These are phyloP conservation scores for Orius laevigatus DNA, from an alignment of 1,140 invertebrate species.

Conservation along the genomic window DNA sequence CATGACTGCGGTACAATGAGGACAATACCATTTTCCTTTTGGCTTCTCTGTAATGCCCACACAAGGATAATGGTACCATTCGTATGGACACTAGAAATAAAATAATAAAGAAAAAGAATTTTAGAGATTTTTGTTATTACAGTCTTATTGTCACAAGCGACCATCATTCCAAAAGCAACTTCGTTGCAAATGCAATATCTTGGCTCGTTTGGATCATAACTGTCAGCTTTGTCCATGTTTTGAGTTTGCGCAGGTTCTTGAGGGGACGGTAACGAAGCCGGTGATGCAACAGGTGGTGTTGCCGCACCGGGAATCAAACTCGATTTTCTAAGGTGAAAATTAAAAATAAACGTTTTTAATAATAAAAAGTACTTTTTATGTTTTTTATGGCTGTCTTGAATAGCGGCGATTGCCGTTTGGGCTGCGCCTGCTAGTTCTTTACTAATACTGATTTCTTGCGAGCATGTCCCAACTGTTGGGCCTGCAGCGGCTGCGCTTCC, in stretches of 20 bases:
- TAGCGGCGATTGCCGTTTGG: slow-evolving; percentile 58
- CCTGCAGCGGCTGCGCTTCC: slow-evolving; percentile 21
- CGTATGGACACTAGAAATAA: slow-evolving; percentile 74
- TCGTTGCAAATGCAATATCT: slow-evolving; percentile 96
- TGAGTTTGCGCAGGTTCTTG: slow-evolving; percentile 22
- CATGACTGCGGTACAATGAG: slow-evolving; percentile 83
- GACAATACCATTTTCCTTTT: slow-evolving; percentile 97
- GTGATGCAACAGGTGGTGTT: slow-evolving; percentile 22
- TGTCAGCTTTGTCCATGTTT: slow-evolving; percentile 30
- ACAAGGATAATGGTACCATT: slow-evolving; percentile 98
- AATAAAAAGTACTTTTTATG: slow-evolving; percentile 37
- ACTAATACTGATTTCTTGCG: slow-evolving; percentile 40
- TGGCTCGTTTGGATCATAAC: slow-evolving; percentile 82
- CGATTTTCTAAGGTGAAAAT: slow-evolving; percentile 6
- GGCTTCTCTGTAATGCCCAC: slow-evolving; percentile 89
- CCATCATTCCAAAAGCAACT: slow-evolving; percentile 97
- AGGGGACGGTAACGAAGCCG: slow-evolving; percentile 26
- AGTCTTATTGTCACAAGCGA: slow-evolving; percentile 94
- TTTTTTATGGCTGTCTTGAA: slow-evolving; percentile 47
- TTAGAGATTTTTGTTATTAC: slow-evolving; percentile 32
- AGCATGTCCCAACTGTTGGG: slow-evolving; percentile 32
- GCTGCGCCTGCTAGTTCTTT: slow-evolving; percentile 58
- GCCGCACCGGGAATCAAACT: slow-evolving; percentile 16
- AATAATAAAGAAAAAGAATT: too few species aligned
- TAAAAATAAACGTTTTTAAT: background rate